Percentiles rank a stretch among this genome's conserved stretches.
These are phyloP conservation scores for Dicerorhinus sumatrensis DNA, from an alignment of 2,113 vertebrate genomes.

Conservation along the genomic window DNA sequence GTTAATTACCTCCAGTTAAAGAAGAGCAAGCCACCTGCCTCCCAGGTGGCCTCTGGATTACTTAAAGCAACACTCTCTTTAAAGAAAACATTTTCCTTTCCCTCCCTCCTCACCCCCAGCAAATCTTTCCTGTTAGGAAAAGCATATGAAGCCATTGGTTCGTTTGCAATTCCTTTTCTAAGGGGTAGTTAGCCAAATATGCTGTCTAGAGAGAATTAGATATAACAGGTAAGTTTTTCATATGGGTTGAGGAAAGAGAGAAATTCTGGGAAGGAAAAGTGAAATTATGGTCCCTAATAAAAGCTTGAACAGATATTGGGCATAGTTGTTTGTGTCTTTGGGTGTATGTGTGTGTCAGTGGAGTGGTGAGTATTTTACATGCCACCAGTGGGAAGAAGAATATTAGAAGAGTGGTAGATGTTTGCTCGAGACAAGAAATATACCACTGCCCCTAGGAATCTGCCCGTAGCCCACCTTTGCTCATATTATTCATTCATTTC, in stretches of 20 bases:
- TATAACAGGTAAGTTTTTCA: not conserved
- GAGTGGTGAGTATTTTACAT: not conserved
- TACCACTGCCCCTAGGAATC: not conserved
- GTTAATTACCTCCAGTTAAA: constrained; percentile 12
- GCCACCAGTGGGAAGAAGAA: not conserved
- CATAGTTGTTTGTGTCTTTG: not conserved
- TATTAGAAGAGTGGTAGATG: not conserved
- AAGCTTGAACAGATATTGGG: not conserved
- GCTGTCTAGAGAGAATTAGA: not conserved
- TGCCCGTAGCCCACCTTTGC: not conserved
- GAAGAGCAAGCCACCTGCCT: not conserved
- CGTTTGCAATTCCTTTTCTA: not conserved
- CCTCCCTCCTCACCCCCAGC: not conserved
- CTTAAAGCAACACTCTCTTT: not conserved
- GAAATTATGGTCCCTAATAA: not conserved
- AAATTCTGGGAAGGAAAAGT: not conserved
- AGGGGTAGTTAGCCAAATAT: not conserved
- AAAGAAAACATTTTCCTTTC: not conserved
- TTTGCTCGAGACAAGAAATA: not conserved
- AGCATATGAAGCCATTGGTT: not conserved
- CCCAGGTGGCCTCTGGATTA: not conserved
- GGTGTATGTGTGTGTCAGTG: not conserved
- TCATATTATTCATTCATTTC: not conserved
- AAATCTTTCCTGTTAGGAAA: constrained; percentile 26
- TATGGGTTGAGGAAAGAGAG: not conserved